phyloP scores from a whole-genome alignment of 2,797 vertebrate genomes.

The Meda fulgida region DNA sequence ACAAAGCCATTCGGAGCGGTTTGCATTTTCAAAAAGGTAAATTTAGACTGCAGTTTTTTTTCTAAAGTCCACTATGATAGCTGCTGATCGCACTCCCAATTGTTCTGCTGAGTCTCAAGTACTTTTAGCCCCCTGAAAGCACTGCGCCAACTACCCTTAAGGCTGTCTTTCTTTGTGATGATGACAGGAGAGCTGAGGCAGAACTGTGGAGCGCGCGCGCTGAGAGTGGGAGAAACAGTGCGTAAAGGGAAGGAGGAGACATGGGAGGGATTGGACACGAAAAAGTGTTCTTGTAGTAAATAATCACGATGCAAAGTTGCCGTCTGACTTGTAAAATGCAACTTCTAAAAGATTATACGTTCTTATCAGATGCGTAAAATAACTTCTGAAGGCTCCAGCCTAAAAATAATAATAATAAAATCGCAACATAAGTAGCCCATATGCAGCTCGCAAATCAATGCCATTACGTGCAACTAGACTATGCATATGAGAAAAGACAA shows the following conservation, averaged over 20 bases:
- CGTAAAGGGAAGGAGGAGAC: slow-evolving; percentile 47
- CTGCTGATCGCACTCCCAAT: neutral
- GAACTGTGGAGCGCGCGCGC: slow-evolving; percentile 64
- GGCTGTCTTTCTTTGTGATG: slow-evolving; percentile 60
- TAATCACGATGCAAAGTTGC: slow-evolving; percentile 16
- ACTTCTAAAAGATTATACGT: neutral
- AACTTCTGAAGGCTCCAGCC: neutral
- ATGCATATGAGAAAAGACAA: neutral
- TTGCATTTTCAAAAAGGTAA: slow-evolving; percentile 67
- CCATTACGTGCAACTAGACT: neutral
- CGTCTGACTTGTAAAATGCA: neutral
- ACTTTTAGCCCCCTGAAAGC: slow-evolving; percentile 17
- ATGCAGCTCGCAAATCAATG: neutral
- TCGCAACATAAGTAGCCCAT: neutral
- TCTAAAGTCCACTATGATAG: slow-evolving; percentile 23
- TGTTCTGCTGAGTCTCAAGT: slow-evolving; percentile 21
- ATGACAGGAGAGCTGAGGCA: slow-evolving; percentile 67
- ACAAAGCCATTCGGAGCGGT: slow-evolving; percentile 69
- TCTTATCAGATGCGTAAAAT: neutral
- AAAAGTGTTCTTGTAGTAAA: slow-evolving; percentile 47
- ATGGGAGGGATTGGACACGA: slow-evolving; percentile 44
- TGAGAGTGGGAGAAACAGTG: slow-evolving; percentile 68
- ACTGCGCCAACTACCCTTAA: slow-evolving; percentile 36
- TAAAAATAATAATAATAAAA: neutral
- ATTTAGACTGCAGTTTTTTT: slow-evolving; percentile 33